Percentiles rank a stretch among this genome's conserved stretches.
Evolutionary conservation across 2,797 vertebrate genomes (phyloP).

Genomic region (Fratercula arctica): DNA sequence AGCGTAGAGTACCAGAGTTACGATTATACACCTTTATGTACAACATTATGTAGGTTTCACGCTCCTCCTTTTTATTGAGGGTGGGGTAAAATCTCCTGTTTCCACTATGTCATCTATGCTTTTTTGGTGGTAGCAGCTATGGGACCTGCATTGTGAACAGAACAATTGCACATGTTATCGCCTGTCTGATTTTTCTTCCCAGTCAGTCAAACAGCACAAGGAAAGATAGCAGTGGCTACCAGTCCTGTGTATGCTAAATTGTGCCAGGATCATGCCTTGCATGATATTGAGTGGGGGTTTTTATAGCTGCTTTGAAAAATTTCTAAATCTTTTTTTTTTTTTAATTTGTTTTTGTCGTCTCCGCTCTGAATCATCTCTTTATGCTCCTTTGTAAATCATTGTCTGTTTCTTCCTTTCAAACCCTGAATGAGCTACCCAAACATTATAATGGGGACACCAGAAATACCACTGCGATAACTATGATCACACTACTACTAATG

Average conservation of each 20-base stretch:
- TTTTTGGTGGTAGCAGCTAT: neutral
- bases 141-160: neutral
- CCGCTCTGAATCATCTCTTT: neutral
- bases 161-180: fast-evolving
- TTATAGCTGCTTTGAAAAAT: neutral
- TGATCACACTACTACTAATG: no score
- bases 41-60: neutral
- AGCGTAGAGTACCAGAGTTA: neutral
- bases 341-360: neutral
- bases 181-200: neutral
- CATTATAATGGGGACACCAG: neutral
- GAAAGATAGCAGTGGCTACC: neutral
- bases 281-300: neutral
- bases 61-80: neutral
- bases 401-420: neutral
- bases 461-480: neutral
- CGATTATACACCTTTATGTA: neutral
- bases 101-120: neutral
- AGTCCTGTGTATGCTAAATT: neutral
- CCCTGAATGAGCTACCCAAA: neutral
- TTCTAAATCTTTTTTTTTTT: neutral
- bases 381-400: neutral
- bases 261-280: neutral
- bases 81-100: neutral
- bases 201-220: neutral